Conservation (phyloP, 2,888 invertebrate genomes). For the Altica lythri region DNA sequence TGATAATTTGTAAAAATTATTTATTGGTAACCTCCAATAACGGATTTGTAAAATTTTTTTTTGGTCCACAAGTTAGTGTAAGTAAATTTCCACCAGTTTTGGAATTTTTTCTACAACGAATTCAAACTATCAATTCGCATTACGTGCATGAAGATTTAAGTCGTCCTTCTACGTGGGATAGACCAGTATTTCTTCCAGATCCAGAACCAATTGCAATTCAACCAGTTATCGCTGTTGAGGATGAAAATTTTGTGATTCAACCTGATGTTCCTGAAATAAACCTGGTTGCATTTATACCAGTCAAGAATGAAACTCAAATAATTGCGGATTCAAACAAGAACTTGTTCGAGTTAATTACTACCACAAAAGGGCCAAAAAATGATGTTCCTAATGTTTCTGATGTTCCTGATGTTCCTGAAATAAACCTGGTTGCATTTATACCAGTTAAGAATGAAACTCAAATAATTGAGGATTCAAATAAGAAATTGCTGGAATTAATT, state of each 20-base stretch:
- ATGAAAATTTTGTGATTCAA: too few relatives aligned
- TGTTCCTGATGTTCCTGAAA: too few relatives aligned
- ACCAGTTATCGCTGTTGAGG: slow-evolving; percentile 17
- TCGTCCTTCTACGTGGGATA: slow-evolving; percentile 54
- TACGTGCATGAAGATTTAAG: slow-evolving; percentile 64
- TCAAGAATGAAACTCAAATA: too few relatives aligned
- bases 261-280: too few relatives aligned
- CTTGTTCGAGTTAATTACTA: slow-evolving; percentile 34
- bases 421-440: too few relatives aligned
- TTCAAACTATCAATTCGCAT: slow-evolving; percentile 73
- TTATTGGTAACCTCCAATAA: not conserved
- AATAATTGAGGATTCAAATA: slow-evolving; percentile 5
- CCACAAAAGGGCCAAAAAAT: too few relatives aligned
- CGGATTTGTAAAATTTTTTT: slow-evolving; percentile 24
- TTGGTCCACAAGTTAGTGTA: slow-evolving; percentile 39
- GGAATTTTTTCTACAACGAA: slow-evolving; percentile 70
- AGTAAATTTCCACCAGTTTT: slow-evolving; percentile 69
- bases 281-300: too few relatives aligned
- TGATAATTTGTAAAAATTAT: slow-evolving; percentile 5
- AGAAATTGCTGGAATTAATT: slow-evolving; percentile 7
- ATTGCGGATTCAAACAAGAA: slow-evolving; percentile 6
- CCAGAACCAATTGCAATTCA: slow-evolving; percentile 36
- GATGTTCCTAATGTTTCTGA: too few relatives aligned
- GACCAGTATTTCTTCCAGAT: slow-evolving; percentile 49
- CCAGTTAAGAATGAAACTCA: too few relatives aligned